phyloP scores from a whole-genome alignment of 1,140 invertebrate genomes.

The Lepidurus apus region DNA sequence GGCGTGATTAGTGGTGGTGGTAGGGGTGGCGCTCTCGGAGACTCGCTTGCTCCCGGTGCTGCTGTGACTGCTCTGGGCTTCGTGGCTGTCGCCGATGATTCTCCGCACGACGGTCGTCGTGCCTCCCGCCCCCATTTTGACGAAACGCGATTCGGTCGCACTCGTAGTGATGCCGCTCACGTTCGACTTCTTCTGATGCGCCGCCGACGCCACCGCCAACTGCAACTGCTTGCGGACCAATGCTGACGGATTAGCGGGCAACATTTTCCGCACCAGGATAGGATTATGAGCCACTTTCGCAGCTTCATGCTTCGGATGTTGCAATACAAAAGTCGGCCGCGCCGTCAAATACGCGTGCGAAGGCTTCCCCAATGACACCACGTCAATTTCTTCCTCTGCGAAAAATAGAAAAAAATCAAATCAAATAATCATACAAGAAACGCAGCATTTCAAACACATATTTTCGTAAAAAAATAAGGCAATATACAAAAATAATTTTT shows the following conservation, averaged over 20 bases:
- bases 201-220: constrained; percentile 48
- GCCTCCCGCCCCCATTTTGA: constrained; percentile 17
- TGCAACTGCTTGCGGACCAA: constrained; percentile 58
- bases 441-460: too few relatives aligned
- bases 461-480: too few relatives aligned
- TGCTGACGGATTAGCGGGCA: constrained; percentile 58
- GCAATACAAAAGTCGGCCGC: background rate
- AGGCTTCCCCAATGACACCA: constrained; percentile 41
- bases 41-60: constrained; percentile 36
- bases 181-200: constrained; percentile 24
- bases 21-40: constrained; percentile 42
- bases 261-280: constrained; percentile 35
- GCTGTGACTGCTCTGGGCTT: constrained; percentile 41
- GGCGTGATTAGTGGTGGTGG: constrained; percentile 42
- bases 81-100: constrained; percentile 36
- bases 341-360: constrained; percentile 27
- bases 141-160: constrained; percentile 24
- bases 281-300: background rate
- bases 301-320: constrained; percentile 3
- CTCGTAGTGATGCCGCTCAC: constrained; percentile 3
- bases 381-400: constrained; percentile 78
- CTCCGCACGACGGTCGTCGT: constrained; percentile 24
- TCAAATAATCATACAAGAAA: background rate
- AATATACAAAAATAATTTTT: too few relatives aligned
- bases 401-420: constrained; percentile 40